A percentile compares a stretch with the other conserved stretches of the same genome.
Evolutionary conservation across 1,140 invertebrate species (phyloP).

Genomic region (Contarinia nasturtii): DNA sequence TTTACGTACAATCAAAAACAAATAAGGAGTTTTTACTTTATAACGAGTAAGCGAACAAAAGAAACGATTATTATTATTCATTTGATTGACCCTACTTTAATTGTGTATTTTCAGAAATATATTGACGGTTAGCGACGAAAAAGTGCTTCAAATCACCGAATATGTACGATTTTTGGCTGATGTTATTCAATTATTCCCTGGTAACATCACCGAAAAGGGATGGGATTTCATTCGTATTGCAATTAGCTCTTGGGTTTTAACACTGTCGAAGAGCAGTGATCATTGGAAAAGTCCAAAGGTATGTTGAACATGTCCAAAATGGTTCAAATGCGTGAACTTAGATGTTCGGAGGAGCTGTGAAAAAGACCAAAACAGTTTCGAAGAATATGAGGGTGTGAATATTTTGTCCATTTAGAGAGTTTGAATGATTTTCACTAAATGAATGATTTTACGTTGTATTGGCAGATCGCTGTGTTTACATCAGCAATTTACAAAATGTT

Average conservation of each 20-base stretch:
- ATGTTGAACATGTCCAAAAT: background rate
- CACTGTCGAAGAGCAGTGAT: slow-evolving; percentile 24
- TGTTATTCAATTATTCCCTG: slow-evolving; percentile 22
- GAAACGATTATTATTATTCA: background rate
- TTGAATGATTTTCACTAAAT: too few relatives aligned
- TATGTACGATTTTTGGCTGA: slow-evolving; percentile 24
- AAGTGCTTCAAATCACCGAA: slow-evolving; percentile 19
- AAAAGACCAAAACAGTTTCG: too few relatives aligned
- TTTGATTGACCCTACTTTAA: background rate
- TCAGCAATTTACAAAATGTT: slow-evolving; percentile 30
- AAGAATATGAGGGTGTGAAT: too few relatives aligned
- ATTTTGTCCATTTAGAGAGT: too few relatives aligned
- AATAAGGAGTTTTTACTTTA: slow-evolving; percentile 15
- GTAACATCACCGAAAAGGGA: slow-evolving; percentile 24
- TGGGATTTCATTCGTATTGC: slow-evolving; percentile 49
- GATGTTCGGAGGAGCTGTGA: too few relatives aligned
- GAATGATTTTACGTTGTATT: too few relatives aligned
- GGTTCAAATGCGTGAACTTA: background rate
- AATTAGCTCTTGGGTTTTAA: slow-evolving; percentile 36
- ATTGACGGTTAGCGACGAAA: slow-evolving; percentile 8
- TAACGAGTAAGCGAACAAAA: slow-evolving; percentile 13
- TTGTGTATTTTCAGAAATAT: background rate
- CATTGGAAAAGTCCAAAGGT: slow-evolving; percentile 25
- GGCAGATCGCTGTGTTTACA: slow-evolving; percentile 28
- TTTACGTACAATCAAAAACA: slow-evolving; percentile 8